A percentile compares a stretch with the other conserved stretches of the same genome.
phyloP scores from a whole-genome alignment of 1,140 invertebrate genomes.

The Bombus pascuorum region DNA sequence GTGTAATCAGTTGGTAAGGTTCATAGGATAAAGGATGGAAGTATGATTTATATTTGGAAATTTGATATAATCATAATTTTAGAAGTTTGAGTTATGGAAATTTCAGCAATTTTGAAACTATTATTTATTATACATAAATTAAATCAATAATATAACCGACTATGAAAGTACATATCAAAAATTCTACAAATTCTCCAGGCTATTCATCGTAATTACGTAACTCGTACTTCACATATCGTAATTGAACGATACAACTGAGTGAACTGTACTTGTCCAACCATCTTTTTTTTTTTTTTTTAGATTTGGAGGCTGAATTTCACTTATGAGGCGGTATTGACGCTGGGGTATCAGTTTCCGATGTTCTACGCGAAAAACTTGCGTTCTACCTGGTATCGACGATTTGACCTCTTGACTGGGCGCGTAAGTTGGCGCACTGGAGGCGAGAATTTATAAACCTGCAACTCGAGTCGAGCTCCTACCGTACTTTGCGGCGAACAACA shows the following conservation, averaged over 20 bases:
- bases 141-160: too few relatives aligned
- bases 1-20: background rate
- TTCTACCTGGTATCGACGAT: background rate
- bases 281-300: too few relatives aligned
- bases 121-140: too few relatives aligned
- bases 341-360: background rate
- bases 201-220: too few relatives aligned
- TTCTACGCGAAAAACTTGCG: background rate
- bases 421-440: background rate
- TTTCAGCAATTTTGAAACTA: too few relatives aligned
- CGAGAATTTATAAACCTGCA: slow-evolving; percentile 31
- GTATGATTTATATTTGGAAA: background rate
- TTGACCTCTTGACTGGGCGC: background rate
- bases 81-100: too few relatives aligned
- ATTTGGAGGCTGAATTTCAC: background rate
- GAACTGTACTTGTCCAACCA: too few relatives aligned
- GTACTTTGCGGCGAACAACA: background rate
- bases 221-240: too few relatives aligned
- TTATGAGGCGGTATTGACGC: background rate
- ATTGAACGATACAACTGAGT: too few relatives aligned
- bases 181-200: too few relatives aligned
- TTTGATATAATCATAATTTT: background rate
- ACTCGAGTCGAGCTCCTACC: slow-evolving; percentile 12
- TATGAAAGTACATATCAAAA: too few relatives aligned
- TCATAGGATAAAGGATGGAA: background rate